Evolutionary conservation across 1,140 invertebrate species (phyloP), one percentile per base, ranked within the genome.

Genomic region (Drosophila pandora): DNA sequence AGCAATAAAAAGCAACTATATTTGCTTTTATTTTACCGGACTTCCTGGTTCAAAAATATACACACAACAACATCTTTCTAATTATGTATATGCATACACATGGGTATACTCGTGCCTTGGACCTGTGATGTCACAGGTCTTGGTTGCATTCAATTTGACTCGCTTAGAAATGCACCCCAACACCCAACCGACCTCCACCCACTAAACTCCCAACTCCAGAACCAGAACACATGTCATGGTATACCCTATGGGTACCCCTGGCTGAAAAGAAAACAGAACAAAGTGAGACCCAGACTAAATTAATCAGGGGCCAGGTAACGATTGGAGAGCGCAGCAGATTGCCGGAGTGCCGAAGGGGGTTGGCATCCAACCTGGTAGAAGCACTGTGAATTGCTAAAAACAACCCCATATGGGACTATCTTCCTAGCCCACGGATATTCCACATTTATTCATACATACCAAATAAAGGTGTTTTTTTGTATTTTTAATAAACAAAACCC

Each of bases 261-360:
- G 34, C 63, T 52, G 47, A 63, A 67, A 67, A 52, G 59, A 67
- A 67, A 67, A 67, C 59, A 67, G 47, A 67, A 67, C 63, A 52
- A 67, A 67, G 63, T 67, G 63, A 52, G 63, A 67, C 63, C 60
- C 63, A 64, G 63, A 67, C 63, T 67, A 67, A 67, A 67, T 67
- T 67, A 67, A 67, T 67, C 63, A 67, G 63, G 63, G 63, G 47
- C 59, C 59, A 67, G 63, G 63, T 67, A 67, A 32, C 47, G 59
- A 52, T 52, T 64, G 47, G 47, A 67, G 63, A 64, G 63, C 47
- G 56, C 41, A 30, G 28, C 22, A 28, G 21, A 47, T 10, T 17
- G 21, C 41, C 13, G 41, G 59, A 56, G 37, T 32, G 25, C 41
- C 62, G 32, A 25, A 67, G 63, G 47, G 63, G 63, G 63, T 67